Percentiles rank a stretch among this genome's conserved stretches.
Evolutionary conservation across 1,140 invertebrate species (phyloP).

Genomic region (Camponotus floridanus): DNA sequence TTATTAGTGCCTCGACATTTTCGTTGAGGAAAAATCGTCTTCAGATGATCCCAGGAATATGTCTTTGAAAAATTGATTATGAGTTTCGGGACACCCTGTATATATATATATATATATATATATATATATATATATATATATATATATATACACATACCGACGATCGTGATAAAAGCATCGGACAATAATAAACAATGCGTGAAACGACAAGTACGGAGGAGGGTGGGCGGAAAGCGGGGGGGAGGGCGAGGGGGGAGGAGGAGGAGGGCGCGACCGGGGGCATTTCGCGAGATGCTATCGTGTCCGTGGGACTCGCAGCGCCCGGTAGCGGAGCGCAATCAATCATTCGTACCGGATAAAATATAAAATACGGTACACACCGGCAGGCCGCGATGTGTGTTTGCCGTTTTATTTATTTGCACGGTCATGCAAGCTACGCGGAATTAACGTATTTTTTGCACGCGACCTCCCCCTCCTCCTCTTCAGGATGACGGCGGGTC

Average conservation of each 20-base stretch:
- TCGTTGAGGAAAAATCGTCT: too few relatives aligned
- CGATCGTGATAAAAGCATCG: conserved; percentile 83
- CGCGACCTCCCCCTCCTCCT: conserved; percentile 76
- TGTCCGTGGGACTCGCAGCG: conserved; percentile 56
- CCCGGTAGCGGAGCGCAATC: conserved; percentile 81
- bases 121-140: neutral
- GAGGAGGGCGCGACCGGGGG: conserved; percentile 58
- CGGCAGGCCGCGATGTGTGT: conserved; percentile 64
- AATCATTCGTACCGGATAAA: conserved; percentile 85
- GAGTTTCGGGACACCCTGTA: too few relatives aligned
- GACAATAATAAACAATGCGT: conserved; percentile 86
- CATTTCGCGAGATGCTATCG: conserved; percentile 83
- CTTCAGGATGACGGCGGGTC: conserved; percentile 68
- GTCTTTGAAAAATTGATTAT: too few relatives aligned
- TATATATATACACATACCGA: conserved; percentile 21
- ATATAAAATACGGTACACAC: conserved; percentile 77
- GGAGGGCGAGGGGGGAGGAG: too few relatives aligned
- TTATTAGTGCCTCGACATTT: too few relatives aligned
- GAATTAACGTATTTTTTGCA: conserved; percentile 85
- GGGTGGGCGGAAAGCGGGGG: too few relatives aligned
- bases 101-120: neutral
- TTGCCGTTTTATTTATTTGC: conserved; percentile 84
- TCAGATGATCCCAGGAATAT: too few relatives aligned
- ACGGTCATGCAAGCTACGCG: conserved; percentile 83
- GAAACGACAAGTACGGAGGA: conserved; percentile 83